These are phyloP conservation scores for Epirrhoe tristata DNA, from an alignment of 2,888 invertebrate species.

Conservation along the genomic window DNA sequence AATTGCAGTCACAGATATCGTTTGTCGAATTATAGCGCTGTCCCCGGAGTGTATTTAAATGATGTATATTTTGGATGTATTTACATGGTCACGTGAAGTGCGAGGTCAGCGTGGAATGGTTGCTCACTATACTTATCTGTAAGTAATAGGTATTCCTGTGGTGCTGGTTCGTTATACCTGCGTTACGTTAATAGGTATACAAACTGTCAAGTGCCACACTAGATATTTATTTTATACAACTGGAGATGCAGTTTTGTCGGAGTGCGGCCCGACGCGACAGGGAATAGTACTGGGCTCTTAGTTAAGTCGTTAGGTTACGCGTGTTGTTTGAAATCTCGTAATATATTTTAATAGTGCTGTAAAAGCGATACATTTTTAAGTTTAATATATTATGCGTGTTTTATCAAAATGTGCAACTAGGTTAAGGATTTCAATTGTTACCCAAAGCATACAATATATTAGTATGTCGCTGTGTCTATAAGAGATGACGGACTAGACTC, in stretches of 20 bases:
- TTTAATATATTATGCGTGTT: slow-evolving; percentile 74
- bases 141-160: slow-evolving; percentile 73
- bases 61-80: slow-evolving; percentile 83
- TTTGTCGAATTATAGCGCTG: slow-evolving; percentile 56
- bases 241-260: slow-evolving; percentile 41
- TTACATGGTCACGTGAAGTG: slow-evolving; percentile 67
- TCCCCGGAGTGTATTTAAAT: slow-evolving; percentile 65
- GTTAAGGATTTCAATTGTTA: slow-evolving; percentile 77
- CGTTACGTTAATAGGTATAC: slow-evolving; percentile 50
- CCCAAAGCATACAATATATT: slow-evolving; percentile 74
- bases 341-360: slow-evolving; percentile 75
- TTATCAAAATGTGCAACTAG: slow-evolving; percentile 81
- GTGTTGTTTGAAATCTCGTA: slow-evolving; percentile 85
- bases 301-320: slow-evolving; percentile 72
- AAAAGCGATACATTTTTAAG: slow-evolving; percentile 70
- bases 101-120: slow-evolving; percentile 73
- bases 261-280: slow-evolving; percentile 64
- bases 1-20: slow-evolving; percentile 63
- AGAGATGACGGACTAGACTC: slow-evolving; percentile 46
- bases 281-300: slow-evolving; percentile 76
- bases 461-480: slow-evolving; percentile 59
- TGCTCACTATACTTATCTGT: slow-evolving; percentile 78
- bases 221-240: slow-evolving; percentile 73
- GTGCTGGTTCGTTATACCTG: slow-evolving; percentile 68
- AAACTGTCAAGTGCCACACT: slow-evolving; percentile 76